A percentile compares a stretch with the other conserved stretches of the same genome.
These are phyloP conservation scores for Cerceris rybyensis DNA, from an alignment of 2,888 invertebrate genomes.

Conservation along the genomic window DNA sequence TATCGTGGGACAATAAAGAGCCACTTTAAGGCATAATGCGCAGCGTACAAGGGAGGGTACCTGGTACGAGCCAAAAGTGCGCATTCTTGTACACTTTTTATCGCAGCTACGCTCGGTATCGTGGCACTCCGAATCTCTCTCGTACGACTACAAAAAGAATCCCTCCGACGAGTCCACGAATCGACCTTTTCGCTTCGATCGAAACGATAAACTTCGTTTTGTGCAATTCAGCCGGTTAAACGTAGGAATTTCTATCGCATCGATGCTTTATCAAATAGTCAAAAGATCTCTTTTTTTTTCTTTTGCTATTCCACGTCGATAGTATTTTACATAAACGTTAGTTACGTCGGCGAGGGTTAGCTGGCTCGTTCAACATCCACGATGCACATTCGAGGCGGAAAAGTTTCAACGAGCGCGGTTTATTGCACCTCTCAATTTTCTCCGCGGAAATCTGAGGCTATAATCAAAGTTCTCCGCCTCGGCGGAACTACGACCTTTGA, in stretches of 20 bases:
- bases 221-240: no score
- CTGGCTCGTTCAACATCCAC: slow-evolving; percentile 4
- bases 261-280: no score
- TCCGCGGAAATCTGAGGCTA: slow-evolving; percentile 56
- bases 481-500: slow-evolving; percentile 55
- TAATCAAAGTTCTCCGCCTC: slow-evolving; percentile 57
- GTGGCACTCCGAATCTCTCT: not conserved
- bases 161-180: not conserved
- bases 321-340: not conserved
- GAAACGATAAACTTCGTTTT: not conserved
- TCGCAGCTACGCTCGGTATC: slow-evolving; percentile 1
- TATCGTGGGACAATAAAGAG: slow-evolving; percentile 59
- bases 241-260: no score
- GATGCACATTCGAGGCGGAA: not conserved
- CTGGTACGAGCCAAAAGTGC: slow-evolving; percentile 27
- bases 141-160: not conserved
- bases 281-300: no score
- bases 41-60: not conserved
- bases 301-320: not conserved
- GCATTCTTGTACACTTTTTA: slow-evolving; percentile 26
- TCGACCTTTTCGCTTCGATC: not conserved
- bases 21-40: slow-evolving; percentile 53
- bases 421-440: slow-evolving; percentile 62
- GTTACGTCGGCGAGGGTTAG: not conserved
- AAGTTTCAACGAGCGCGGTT: slow-evolving; percentile 36